Base-by-base conservation (phyloP, 2,113 vertebrate species). In the Dinomys branickii region DNA sequence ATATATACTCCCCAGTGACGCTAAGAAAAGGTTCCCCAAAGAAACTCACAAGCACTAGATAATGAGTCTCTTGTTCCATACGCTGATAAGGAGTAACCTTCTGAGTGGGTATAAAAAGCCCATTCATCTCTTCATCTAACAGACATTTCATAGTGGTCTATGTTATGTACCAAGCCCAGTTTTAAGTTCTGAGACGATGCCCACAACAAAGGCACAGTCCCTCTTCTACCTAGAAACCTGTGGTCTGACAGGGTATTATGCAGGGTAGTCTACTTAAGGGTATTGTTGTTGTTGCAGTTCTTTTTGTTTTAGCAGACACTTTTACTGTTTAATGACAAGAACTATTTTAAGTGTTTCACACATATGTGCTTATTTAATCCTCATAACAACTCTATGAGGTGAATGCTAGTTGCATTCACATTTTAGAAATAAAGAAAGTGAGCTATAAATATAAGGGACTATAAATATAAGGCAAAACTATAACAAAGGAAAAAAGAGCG, bases 261-360 rank as follows among this genome's bases (percentile, higher is more conserved):
- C 73, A 92, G 67, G 50, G 26, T 58, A 11, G 22, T 24, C 33
- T 35, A 56, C 30, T 59, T 92, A n/a, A 59, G 11, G 1, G 8
- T 81, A 78, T 78, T 73, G 73, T n/a, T 84, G 47, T 28, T 50
- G 26, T 38, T 56, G 19, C 24, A 17, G 38, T 69, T 69, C 52
- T 92, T 28, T 90, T 91, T 82, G 17, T 54, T 65, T 78, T 91
- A 87, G 83, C 30, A 90, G 33, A 90, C 26, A 84, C 24, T 86
- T 85, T 63, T 75, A 61, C 61, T 69, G 44, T 83, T 86, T 90
- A 0, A 19, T 47, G 41, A 44, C 73, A 77, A 75, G 38, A 75
- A 47, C 41, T 44, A 26, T 77, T 47, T 54, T 75, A 75, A 69
- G 77, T 90, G 30, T 17, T 85, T 95, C 50, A 88, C 22, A 28